Conservation (phyloP, 2,797 vertebrate genomes). For the Pantherophis alleghaniensis region DNA sequence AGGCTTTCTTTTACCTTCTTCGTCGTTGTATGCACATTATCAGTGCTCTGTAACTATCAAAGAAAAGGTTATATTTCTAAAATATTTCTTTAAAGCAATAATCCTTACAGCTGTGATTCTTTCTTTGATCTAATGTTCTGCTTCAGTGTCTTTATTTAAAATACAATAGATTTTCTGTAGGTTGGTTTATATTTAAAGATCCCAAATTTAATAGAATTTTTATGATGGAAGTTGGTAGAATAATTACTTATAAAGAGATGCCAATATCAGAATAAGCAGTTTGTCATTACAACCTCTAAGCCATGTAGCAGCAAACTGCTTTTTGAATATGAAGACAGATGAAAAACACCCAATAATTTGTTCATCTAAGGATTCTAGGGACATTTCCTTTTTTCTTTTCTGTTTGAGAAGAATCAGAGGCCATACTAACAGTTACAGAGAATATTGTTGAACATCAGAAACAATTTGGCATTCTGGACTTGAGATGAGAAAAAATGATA, state of each 20-base stretch:
- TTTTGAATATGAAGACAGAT: slow-evolving; percentile 29
- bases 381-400: slow-evolving; percentile 10
- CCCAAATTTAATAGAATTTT: background rate
- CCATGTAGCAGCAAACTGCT: slow-evolving; percentile 11
- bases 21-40: background rate
- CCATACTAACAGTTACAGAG: slow-evolving; percentile 39
- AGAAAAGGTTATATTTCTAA: slow-evolving; percentile 19
- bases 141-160: background rate
- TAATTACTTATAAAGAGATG: background rate
- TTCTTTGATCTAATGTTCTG: slow-evolving; percentile 25
- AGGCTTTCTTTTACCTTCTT: background rate
- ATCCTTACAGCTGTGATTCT: background rate
- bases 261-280: background rate
- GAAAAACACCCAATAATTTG: slow-evolving; percentile 54
- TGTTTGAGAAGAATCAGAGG: slow-evolving; percentile 36
- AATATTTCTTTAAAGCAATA: slow-evolving; percentile 8
- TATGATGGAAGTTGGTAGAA: slow-evolving; percentile 9
- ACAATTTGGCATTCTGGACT: slow-evolving; percentile 37
- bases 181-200: slow-evolving; percentile 2
- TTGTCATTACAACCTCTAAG: slow-evolving; percentile 2
- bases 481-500: background rate
- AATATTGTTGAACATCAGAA: slow-evolving; percentile 31
- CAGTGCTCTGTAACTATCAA: slow-evolving; percentile 2
- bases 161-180: background rate
- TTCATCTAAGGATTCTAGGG: background rate